Evolutionary conservation across 2,797 vertebrate species (phyloP).

Genomic region (Melanotaenia boesemani): DNA sequence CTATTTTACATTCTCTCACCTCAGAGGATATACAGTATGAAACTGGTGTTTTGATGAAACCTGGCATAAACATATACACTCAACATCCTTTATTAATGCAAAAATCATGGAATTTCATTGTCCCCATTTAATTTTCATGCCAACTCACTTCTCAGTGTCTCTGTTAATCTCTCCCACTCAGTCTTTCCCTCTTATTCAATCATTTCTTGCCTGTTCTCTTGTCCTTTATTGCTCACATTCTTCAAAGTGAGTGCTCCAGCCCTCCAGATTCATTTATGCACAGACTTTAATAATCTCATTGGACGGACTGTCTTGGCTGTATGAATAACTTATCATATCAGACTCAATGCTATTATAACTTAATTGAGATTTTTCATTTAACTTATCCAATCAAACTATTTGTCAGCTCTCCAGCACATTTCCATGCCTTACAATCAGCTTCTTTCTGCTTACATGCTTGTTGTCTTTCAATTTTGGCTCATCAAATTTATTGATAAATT

Average conservation of each 20-base stretch:
- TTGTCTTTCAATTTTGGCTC: neutral
- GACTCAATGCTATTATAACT: constrained; percentile 47
- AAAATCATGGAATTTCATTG: constrained; percentile 55
- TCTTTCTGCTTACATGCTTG: neutral
- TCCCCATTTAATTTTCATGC: constrained; percentile 39
- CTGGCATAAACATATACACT: constrained; percentile 19
- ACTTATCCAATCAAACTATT: constrained; percentile 21
- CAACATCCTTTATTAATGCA: constrained; percentile 43
- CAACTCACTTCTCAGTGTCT: constrained; percentile 9
- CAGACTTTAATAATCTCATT: constrained; percentile 52
- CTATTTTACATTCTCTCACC: neutral
- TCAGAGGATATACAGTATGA: neutral
- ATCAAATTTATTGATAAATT: neutral
- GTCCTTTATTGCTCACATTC: constrained; percentile 53
- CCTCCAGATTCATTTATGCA: constrained; percentile 38
- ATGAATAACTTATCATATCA: constrained; percentile 30
- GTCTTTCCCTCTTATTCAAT: constrained; percentile 23
- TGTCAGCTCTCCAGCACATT: constrained; percentile 11
- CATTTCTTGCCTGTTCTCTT: constrained; percentile 17
- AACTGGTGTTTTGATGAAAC: neutral
- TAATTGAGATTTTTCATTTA: constrained; percentile 47
- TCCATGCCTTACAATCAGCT: neutral
- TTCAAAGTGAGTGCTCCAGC: constrained; percentile 44
- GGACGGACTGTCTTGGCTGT: constrained; percentile 30
- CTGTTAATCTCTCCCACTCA: constrained; percentile 17